phyloP scores from a whole-genome alignment of 64 coral and sea anemone species.

The Stylophora pistillata region DNA sequence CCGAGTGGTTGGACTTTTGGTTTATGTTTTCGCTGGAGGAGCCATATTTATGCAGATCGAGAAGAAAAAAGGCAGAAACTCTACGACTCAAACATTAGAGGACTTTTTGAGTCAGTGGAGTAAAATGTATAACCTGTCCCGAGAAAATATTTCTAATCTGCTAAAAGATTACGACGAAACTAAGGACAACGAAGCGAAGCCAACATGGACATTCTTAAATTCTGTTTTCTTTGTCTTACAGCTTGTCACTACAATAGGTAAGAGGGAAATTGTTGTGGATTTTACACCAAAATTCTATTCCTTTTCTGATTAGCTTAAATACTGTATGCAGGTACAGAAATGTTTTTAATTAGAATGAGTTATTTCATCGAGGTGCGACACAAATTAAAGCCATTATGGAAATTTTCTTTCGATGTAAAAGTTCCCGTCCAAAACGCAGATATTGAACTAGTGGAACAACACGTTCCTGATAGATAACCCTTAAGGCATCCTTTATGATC shows the following conservation, averaged over 20 bases:
- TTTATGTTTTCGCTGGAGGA: slow-evolving; percentile 6
- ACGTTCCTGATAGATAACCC: no score
- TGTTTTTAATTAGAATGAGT: no score
- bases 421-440: no score
- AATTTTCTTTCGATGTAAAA: no score
- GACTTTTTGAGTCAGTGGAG: not conserved
- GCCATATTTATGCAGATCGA: slow-evolving; percentile 42
- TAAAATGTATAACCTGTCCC: not conserved
- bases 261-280: not conserved
- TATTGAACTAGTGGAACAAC: no score
- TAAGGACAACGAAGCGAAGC: not conserved
- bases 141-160: not conserved
- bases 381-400: no score
- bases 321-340: no score
- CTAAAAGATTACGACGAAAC: not conserved
- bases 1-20: not conserved
- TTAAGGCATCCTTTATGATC: no score
- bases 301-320: not conserved
- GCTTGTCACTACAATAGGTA: slow-evolving; percentile 35
- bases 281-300: not conserved
- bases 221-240: slow-evolving; percentile 25
- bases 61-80: not conserved
- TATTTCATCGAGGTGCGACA: no score
- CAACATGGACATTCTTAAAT: slow-evolving; percentile 3
- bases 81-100: not conserved